These are phyloP conservation scores for Vanacampus margaritifer DNA, from an alignment of 2,113 vertebrate genomes.

Conservation along the genomic window DNA sequence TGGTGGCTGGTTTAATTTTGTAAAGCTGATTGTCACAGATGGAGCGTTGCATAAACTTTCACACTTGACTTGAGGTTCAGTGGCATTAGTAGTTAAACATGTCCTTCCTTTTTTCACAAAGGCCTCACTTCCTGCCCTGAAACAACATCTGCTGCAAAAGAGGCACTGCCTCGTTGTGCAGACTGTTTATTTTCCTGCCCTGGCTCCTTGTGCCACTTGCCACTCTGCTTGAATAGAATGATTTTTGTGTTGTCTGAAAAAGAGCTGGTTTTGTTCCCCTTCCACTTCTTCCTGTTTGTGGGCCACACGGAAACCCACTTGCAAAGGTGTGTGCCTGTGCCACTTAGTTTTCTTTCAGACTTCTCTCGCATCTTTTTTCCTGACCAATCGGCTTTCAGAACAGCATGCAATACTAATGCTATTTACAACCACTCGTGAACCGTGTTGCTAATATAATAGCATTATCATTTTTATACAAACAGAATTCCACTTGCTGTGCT, in stretches of 20 bases:
- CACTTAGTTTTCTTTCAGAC: conserved; percentile 18
- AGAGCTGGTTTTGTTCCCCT: conserved; percentile 36
- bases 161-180: conserved; percentile 19
- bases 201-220: conserved; percentile 15
- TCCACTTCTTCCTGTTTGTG: conserved; percentile 59
- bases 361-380: conserved; percentile 23
- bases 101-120: conserved; percentile 49
- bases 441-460: neutral
- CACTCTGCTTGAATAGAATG: conserved; percentile 27
- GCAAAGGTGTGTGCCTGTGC: conserved; percentile 5
- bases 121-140: conserved; percentile 58
- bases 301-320: conserved; percentile 13
- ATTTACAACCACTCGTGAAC: neutral
- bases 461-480: neutral
- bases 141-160: conserved; percentile 47
- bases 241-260: conserved; percentile 9
- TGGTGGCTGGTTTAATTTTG: neutral
- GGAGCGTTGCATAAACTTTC: neutral
- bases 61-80: conserved; percentile 2
- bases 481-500: neutral
- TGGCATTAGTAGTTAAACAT: conserved; percentile 24
- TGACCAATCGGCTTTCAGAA: neutral
- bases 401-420: neutral
- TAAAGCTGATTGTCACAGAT: neutral
- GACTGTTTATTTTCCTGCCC: conserved; percentile 44